Conservation (phyloP, 2,113 vertebrate species). For the Nasalis larvatus region DNA sequence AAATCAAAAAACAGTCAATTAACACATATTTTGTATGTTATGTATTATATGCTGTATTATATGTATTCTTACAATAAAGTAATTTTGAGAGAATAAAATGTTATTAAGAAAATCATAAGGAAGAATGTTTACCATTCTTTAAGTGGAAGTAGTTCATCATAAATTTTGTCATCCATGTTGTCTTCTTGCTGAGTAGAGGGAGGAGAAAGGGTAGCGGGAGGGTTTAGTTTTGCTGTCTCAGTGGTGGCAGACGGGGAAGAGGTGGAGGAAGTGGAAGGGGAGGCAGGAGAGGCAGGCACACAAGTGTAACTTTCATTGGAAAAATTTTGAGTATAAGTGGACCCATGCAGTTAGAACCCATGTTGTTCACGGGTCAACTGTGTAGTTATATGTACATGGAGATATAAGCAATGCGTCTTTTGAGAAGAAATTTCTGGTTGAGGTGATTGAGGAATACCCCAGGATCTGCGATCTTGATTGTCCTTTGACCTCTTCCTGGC, state of each 20-base stretch:
- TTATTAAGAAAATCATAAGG: not conserved
- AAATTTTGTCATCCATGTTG: not conserved
- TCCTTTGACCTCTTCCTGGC: not conserved
- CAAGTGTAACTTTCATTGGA: not conserved
- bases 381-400: not conserved
- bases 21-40: not conserved
- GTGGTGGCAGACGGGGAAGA: not conserved
- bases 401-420: not conserved
- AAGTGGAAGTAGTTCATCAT: not conserved
- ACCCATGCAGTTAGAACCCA: not conserved
- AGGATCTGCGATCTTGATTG: not conserved
- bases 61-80: not conserved
- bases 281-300: not conserved
- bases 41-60: not conserved
- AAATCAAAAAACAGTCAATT: too few relatives aligned
- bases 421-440: not conserved
- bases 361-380: not conserved
- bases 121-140: not conserved
- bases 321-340: not conserved
- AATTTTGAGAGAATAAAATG: not conserved
- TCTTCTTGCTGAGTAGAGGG: not conserved
- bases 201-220: not conserved
- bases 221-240: not conserved
- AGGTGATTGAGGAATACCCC: not conserved
- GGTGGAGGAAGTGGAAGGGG: not conserved